Evolutionary conservation across 2,113 vertebrate genomes (phyloP).

Genomic region (Hemiprocne comata): DNA sequence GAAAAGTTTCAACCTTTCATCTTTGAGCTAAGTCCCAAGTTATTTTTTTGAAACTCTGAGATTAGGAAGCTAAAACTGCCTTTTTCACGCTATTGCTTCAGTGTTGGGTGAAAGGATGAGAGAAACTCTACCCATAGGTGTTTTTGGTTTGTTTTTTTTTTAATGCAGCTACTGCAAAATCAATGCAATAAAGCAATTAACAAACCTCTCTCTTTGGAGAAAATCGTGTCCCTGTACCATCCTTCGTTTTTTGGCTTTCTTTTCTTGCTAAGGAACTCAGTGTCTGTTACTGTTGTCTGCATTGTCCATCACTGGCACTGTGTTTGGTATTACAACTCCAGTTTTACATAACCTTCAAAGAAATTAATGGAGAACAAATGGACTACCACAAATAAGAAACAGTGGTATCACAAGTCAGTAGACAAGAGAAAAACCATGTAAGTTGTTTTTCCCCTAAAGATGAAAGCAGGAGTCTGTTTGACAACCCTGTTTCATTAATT

Average conservation of each 20-base stretch:
- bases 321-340: neutral
- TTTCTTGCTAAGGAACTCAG: neutral
- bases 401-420: slow-evolving; percentile 12
- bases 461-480: neutral
- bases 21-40: neutral
- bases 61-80: neutral
- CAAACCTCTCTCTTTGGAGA: neutral
- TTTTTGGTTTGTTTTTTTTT: neutral
- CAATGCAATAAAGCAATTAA: neutral
- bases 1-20: neutral
- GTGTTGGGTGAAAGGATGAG: neutral
- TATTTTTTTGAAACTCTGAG: neutral
- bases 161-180: neutral
- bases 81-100: neutral
- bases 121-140: neutral
- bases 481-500: neutral
- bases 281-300: neutral
- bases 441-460: neutral
- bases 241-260: neutral
- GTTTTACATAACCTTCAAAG: slow-evolving; percentile 12
- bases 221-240: neutral
- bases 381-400: neutral
- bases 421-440: neutral
- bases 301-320: neutral
- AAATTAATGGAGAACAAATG: neutral